Evolutionary conservation across 2,113 vertebrate genomes (phyloP).

Genomic region (Zosterops pallidus): DNA sequence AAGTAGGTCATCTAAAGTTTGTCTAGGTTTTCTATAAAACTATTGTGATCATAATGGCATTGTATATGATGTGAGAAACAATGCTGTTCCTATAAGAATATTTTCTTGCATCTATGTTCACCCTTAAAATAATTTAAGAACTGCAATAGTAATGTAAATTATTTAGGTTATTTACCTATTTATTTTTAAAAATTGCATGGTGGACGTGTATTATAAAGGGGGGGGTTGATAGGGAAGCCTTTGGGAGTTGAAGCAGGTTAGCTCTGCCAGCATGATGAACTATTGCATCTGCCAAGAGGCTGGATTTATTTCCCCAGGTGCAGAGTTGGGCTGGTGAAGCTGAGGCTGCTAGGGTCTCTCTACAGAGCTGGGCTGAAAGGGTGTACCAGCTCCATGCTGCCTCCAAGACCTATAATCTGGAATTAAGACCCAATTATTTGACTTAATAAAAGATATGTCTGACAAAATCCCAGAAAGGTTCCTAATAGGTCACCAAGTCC

Average conservation of each 20-base stretch:
- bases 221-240: not conserved
- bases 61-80: not conserved
- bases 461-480: not conserved
- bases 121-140: not conserved
- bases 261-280: not conserved
- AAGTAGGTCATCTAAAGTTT: not conserved
- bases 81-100: not conserved
- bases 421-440: not conserved
- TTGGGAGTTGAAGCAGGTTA: not conserved
- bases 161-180: not conserved
- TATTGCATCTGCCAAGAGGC: not conserved
- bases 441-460: not conserved
- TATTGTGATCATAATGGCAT: not conserved
- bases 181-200: not conserved
- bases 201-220: not conserved
- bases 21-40: not conserved
- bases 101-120: not conserved
- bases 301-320: not conserved
- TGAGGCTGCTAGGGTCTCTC: not conserved
- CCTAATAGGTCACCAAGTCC: accelerated
- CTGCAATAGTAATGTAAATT: not conserved
- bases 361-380: not conserved
- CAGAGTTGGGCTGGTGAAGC: not conserved
- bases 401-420: not conserved
- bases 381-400: not conserved